These are phyloP conservation scores for Spea multiplicata DNA, from an alignment of 2,113 vertebrate species.

Conservation along the genomic window DNA sequence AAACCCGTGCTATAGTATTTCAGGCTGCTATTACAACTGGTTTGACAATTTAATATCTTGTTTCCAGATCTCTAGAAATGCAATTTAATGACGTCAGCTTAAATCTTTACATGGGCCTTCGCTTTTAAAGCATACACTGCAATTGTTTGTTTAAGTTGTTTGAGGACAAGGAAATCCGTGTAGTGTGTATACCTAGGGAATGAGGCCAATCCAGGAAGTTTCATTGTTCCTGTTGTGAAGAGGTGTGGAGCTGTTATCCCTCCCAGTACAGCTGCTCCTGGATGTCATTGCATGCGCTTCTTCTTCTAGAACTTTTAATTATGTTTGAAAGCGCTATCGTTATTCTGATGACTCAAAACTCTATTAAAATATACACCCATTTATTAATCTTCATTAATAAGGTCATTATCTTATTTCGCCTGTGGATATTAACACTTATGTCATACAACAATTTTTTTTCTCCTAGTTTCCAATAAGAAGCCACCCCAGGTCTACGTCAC, in stretches of 20 bases:
- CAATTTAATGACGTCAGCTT: too few relatives aligned
- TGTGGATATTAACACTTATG: too few relatives aligned
- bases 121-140: neutral
- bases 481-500: slow-evolving; percentile 86
- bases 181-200: slow-evolving; percentile 51
- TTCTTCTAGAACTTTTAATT: neutral
- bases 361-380: too few relatives aligned
- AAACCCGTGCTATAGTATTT: too few relatives aligned
- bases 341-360: too few relatives aligned
- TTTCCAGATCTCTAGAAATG: too few relatives aligned
- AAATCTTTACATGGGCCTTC: neutral
- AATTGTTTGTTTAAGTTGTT: slow-evolving; percentile 26
- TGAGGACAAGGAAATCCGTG: slow-evolving; percentile 34
- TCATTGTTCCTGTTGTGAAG: slow-evolving; percentile 49
- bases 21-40: too few relatives aligned
- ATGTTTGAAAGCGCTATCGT: too few relatives aligned
- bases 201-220: slow-evolving; percentile 48
- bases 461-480: slow-evolving; percentile 92
- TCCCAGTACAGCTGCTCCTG: neutral
- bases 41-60: too few relatives aligned
- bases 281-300: neutral
- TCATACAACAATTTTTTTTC: slow-evolving; percentile 33
- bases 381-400: too few relatives aligned
- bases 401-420: too few relatives aligned
- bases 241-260: neutral